A percentile compares a stretch with the other conserved stretches of the same genome.
phyloP scores from a whole-genome alignment of 2,797 vertebrate species.

The Garrulus glandarius region DNA sequence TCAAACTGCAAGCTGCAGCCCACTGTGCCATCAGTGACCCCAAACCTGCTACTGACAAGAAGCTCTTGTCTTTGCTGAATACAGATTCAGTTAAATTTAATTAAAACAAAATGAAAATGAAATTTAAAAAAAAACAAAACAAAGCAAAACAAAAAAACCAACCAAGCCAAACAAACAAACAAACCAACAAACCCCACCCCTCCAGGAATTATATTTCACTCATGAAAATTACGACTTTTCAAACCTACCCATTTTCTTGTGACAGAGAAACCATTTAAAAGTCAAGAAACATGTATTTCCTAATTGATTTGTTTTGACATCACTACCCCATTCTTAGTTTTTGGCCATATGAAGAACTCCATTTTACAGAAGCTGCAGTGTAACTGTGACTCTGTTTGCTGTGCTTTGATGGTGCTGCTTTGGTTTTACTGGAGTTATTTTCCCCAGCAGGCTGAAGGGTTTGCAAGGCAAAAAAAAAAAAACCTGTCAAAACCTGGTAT shows the following conservation, averaged over 20 bases:
- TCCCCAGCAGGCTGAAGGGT: not conserved
- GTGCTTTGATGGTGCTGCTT: not conserved
- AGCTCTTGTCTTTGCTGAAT: not conserved
- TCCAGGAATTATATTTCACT: conserved; percentile 38
- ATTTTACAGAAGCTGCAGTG: not conserved
- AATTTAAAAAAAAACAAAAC: not conserved
- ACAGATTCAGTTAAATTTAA: not conserved
- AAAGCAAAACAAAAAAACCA: not conserved
- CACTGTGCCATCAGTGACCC: conserved; percentile 42
- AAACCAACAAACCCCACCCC: not conserved
- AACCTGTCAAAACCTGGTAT: not conserved
- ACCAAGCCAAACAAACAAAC: not conserved
- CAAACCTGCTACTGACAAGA: conserved; percentile 25
- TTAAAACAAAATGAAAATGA: not conserved
- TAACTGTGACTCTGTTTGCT: not conserved
- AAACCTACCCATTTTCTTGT: not conserved
- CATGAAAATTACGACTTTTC: conserved; percentile 13
- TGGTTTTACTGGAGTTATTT: not conserved
- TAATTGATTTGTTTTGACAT: conserved; percentile 42
- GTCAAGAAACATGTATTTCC: conserved; percentile 15
- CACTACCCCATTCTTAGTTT: not conserved
- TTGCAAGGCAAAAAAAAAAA: not conserved
- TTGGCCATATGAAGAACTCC: not conserved
- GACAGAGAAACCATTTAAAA: not conserved
- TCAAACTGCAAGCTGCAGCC: conserved; percentile 60